phyloP scores from a whole-genome alignment of 2,113 vertebrate species.

The Cyanoramphus novaezelandiae region DNA sequence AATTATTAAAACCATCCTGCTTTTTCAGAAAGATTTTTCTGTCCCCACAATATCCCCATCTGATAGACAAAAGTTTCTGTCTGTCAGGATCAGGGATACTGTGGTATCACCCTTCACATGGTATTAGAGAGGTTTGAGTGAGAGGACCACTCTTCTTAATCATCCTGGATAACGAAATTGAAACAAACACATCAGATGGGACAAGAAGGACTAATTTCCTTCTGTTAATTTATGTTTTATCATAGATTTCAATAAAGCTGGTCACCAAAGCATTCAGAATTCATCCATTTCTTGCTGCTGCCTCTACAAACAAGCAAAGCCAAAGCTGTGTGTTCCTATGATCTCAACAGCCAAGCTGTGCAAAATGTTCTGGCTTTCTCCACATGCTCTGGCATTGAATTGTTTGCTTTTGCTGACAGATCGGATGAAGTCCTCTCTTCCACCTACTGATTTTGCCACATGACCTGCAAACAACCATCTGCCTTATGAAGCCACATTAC shows the following conservation, averaged over 20 bases:
- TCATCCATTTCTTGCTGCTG: not conserved
- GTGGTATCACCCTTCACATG: accelerated
- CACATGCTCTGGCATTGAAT: accelerated
- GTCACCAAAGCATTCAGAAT: not conserved
- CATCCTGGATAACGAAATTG: not conserved
- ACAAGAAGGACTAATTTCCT: not conserved
- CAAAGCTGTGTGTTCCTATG: not conserved
- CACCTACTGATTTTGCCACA: not conserved
- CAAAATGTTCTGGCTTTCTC: not conserved
- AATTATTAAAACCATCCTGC: not conserved
- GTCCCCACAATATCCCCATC: not conserved
- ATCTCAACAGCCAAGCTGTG: not conserved
- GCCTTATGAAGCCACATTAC: accelerated
- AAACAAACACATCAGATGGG: not conserved
- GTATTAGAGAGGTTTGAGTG: not conserved
- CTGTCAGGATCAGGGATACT: not conserved
- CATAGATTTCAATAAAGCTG: not conserved
- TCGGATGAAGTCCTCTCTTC: not conserved
- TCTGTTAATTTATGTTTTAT: not conserved
- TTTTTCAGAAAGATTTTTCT: not conserved
- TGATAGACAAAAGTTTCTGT: not conserved
- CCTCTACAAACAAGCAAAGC: not conserved
- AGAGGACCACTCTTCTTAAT: not conserved
- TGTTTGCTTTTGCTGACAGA: not conserved
- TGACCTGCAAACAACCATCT: accelerated